These are phyloP conservation scores for Sinohyriopsis cumingii DNA, from an alignment of 2,888 invertebrate species.

Conservation along the genomic window DNA sequence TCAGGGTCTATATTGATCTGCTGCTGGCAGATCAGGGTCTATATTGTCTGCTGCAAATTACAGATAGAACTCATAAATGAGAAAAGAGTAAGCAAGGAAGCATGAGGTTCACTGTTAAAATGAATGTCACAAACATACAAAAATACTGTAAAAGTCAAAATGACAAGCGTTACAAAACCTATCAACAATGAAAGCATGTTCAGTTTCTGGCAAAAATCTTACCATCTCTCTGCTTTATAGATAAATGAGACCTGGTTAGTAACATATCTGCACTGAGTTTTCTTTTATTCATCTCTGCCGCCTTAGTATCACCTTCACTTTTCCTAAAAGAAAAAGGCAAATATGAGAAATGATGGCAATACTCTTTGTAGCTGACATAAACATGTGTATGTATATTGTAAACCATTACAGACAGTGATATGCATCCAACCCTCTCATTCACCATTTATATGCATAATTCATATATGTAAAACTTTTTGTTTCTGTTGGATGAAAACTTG, in stretches of 20 bases:
- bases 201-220: slow-evolving; percentile 14
- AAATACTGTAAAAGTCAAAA: neutral
- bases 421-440: neutral
- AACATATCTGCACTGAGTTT: slow-evolving; percentile 64
- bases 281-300: slow-evolving; percentile 60
- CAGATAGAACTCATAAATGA: too few relatives aligned
- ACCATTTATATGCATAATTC: too few relatives aligned
- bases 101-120: too few relatives aligned
- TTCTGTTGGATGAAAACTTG: too few relatives aligned
- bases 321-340: slow-evolving; percentile 44
- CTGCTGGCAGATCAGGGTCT: too few relatives aligned
- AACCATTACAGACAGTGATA: neutral
- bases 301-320: slow-evolving; percentile 66
- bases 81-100: too few relatives aligned
- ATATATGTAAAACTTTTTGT: too few relatives aligned
- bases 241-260: slow-evolving; percentile 62
- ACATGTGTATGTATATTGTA: neutral
- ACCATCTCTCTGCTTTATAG: slow-evolving; percentile 69
- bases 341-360: neutral
- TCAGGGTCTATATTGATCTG: too few relatives aligned
- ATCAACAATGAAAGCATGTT: too few relatives aligned
- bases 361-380: neutral
- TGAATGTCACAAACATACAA: too few relatives aligned
- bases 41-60: too few relatives aligned
- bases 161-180: neutral